These are phyloP conservation scores for Neolamprologus ventralis DNA, from an alignment of 2,113 vertebrate species.

Conservation along the genomic window DNA sequence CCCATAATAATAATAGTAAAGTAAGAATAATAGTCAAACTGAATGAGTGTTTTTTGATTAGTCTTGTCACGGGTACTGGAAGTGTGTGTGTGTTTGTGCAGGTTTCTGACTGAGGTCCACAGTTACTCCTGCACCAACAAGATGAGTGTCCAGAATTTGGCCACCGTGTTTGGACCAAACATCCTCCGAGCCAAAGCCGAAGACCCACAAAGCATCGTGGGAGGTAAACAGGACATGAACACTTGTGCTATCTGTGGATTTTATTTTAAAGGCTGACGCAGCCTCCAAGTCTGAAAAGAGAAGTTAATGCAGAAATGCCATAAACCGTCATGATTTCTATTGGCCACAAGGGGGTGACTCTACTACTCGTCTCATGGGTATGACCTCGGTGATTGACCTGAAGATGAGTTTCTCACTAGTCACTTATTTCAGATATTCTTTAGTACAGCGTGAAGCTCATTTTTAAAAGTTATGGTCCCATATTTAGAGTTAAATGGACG, in stretches of 20 bases:
- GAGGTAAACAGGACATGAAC: constrained; percentile 39
- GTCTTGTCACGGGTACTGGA: accelerated
- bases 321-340: not conserved
- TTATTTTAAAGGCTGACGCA: accelerated
- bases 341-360: not conserved
- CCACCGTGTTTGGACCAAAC: constrained; percentile 77
- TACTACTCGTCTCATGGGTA: not conserved
- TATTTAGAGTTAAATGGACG: not conserved
- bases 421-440: not conserved
- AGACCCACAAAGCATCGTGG: constrained; percentile 72
- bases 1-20: not conserved
- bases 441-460: not conserved
- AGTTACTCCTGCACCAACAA: constrained; percentile 69
- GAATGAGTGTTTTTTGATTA: not conserved
- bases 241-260: not conserved
- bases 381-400: not conserved
- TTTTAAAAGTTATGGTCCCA: accelerated
- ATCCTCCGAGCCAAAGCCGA: constrained; percentile 76
- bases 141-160: constrained; percentile 74
- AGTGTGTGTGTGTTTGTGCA: constrained; percentile 3
- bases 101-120: constrained; percentile 75
- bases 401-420: not conserved
- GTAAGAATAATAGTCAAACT: not conserved
- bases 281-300: not conserved
- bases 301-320: not conserved